A percentile compares a stretch with the other conserved stretches of the same genome.
phyloP scores from a whole-genome alignment of 2,888 invertebrate genomes.

The Drosophila stalkeri region DNA sequence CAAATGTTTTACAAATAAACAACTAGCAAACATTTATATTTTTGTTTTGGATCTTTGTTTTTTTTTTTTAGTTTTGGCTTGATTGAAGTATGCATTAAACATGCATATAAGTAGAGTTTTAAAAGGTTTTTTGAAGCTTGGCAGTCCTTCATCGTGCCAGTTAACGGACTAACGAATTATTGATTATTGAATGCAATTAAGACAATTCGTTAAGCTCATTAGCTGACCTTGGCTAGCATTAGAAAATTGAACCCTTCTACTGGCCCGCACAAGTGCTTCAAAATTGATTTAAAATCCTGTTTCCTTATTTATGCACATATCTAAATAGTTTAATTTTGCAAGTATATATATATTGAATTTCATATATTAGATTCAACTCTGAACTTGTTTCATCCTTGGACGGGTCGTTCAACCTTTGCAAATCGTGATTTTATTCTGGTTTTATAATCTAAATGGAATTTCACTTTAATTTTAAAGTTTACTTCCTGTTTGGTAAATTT shows the following conservation, averaged over 20 bases:
- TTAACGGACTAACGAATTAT: not conserved
- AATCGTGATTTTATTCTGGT: not conserved
- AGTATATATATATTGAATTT: not conserved
- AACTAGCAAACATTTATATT: constrained; percentile 13
- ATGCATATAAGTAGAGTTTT: not conserved
- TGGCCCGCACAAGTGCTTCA: not conserved
- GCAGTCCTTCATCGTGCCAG: constrained; percentile 1
- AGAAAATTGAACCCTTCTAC: not conserved
- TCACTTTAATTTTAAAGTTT: constrained; percentile 1
- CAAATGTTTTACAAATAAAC: constrained; percentile 57
- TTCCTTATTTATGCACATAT: not conserved
- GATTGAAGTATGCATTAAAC: constrained; percentile 1
- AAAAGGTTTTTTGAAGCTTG: not conserved
- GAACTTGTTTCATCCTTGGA: not conserved
- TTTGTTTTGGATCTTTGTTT: no score
- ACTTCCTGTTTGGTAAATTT: constrained; percentile 3
- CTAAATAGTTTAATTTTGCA: not conserved
- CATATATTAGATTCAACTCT: not conserved
- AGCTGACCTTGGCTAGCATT: constrained; percentile 1
- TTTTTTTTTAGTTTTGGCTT: constrained; percentile 2
- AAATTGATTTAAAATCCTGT: constrained; percentile 2
- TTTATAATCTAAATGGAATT: constrained; percentile 1
- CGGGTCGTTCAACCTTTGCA: constrained; percentile 16
- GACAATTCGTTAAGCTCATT: not conserved
- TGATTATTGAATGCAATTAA: not conserved